Base-by-base conservation (phyloP, 30 jellyfish, hydroid and myxozoan species). In the Hydractinia echinata region DNA sequence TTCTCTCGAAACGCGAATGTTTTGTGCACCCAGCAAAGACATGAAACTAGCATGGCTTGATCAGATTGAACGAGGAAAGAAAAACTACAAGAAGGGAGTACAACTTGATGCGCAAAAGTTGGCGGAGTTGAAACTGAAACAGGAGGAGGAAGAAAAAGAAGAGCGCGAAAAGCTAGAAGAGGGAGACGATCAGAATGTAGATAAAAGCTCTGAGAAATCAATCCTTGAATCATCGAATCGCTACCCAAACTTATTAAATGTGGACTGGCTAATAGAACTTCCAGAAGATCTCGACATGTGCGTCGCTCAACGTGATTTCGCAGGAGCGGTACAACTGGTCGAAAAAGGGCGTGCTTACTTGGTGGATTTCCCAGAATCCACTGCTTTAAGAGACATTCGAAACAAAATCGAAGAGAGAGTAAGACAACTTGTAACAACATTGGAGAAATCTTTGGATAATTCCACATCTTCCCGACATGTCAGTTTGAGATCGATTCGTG, bases 271-370 rank as follows among this genome's bases (percentile, higher is more conserved):
- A 80, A 73, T 62, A 15, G 99, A 93, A 76, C 72, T 93, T 61
- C 99, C 99, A n/a, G 96, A 93, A 69, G 99, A 93, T 81, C 94
- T 93, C 14, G 99, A 93, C 77, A 87, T 93, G 96, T 79, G 95
- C 81, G 88, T 93, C 21, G 99, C 99, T 18, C 95, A 93, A 62
- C 91, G 96, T 30, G 89, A 93, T 58, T 93, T 93, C 66, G 96
- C 87, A 39, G 95, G 88, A 5, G 99, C 99, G 0, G 99, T 93
- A 3, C 70, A 83, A 52, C 81, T 86, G 52, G 95, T 87, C 7
- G 96, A 88, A 78, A 93, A 84, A 93, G 95, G 95, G 84, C 83
- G 87, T 51, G n/a, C 76, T 51, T 93, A 93, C 74, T 73, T 93
- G 70, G 71, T 82, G 21, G 99, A 85, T 55, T 93, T 93, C 79